phyloP scores from a whole-genome alignment of 2,113 vertebrate genomes.

The Lepus europaeus region DNA sequence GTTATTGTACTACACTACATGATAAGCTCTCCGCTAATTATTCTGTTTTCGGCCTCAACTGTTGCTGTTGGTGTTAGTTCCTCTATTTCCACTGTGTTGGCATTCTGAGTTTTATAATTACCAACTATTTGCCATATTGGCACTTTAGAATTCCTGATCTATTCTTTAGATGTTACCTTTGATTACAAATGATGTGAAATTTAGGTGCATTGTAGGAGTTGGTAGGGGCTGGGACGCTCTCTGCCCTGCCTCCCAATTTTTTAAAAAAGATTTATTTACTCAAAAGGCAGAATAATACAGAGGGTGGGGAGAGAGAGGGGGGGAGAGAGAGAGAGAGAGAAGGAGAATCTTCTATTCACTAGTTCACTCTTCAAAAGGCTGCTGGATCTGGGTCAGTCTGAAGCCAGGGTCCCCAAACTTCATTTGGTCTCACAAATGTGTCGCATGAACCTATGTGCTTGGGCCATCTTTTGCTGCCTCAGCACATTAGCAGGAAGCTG shows the following conservation, averaged over 20 bases:
- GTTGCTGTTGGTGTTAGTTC: not conserved
- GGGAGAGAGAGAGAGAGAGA: too few relatives aligned
- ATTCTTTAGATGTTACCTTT: not conserved
- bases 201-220: not conserved
- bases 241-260: not conserved
- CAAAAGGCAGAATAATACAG: too few relatives aligned
- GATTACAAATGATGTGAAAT: not conserved
- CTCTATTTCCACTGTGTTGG: not conserved
- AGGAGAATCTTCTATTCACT: too few relatives aligned
- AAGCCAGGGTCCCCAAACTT: too few relatives aligned
- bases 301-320: too few relatives aligned
- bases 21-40: not conserved
- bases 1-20: not conserved
- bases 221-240: not conserved
- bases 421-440: too few relatives aligned
- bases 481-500: too few relatives aligned
- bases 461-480: too few relatives aligned
- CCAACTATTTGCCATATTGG: not conserved
- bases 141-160: not conserved
- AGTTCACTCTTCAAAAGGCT: too few relatives aligned
- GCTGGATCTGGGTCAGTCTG: too few relatives aligned
- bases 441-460: too few relatives aligned
- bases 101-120: conserved; percentile 8
- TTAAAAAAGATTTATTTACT: too few relatives aligned
- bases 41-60: not conserved